Percentiles rank a stretch among this genome's conserved stretches.
These are phyloP conservation scores for Micrasema minimum DNA, from an alignment of 1,140 invertebrate genomes.

Conservation along the genomic window DNA sequence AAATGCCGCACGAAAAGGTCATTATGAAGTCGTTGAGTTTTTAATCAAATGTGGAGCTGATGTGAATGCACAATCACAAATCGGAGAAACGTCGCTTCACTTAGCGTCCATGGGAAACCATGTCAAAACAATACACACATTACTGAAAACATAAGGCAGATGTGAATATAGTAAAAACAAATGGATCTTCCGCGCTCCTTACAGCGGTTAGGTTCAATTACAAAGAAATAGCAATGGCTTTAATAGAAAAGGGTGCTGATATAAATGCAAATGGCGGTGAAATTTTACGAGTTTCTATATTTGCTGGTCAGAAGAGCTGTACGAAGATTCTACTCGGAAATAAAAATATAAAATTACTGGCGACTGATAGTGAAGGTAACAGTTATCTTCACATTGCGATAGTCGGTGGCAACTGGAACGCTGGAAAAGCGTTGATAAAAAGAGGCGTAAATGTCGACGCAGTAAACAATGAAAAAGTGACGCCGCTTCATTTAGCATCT, in stretches of 20 bases:
- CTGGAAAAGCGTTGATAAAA: neutral
- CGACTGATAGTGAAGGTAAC: neutral
- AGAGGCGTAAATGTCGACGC: neutral
- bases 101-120: neutral
- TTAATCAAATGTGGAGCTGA: neutral
- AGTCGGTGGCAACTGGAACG: neutral
- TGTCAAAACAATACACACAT: neutral
- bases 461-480: neutral
- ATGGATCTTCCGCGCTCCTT: neutral
- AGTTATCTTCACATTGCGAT: neutral
- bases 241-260: neutral
- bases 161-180: neutral
- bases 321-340: neutral
- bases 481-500: too few relatives aligned
- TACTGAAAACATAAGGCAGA: neutral
- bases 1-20: neutral
- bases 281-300: neutral
- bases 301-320: neutral
- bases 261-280: neutral
- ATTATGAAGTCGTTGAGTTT: neutral
- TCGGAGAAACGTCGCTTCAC: neutral
- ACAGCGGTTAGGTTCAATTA: neutral
- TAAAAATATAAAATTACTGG: neutral
- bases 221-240: neutral
- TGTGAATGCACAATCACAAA: neutral